Evolutionary conservation across 2,113 vertebrate species (phyloP).

Genomic region (Atractosteus spatula): DNA sequence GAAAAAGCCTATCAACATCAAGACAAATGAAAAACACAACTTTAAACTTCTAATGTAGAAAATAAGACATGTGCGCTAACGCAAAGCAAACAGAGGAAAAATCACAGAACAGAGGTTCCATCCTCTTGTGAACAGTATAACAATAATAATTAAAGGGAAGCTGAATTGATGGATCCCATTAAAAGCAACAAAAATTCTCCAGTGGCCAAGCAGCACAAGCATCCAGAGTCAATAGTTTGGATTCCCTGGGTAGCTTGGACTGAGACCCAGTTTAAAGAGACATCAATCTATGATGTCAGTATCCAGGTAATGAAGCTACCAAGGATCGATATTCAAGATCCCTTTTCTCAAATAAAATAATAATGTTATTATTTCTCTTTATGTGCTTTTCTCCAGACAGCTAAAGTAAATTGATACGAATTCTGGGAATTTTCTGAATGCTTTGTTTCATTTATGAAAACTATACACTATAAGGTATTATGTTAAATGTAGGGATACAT

Average conservation of each 20-base stretch:
- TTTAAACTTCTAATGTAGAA: slow-evolving; percentile 35
- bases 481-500: background rate
- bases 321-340: slow-evolving; percentile 79
- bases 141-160: slow-evolving; percentile 68
- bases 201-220: slow-evolving; percentile 59
- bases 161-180: slow-evolving; percentile 60
- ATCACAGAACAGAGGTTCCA: slow-evolving; percentile 16
- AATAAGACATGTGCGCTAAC: slow-evolving; percentile 26
- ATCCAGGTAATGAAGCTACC: slow-evolving; percentile 81
- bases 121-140: slow-evolving; percentile 50
- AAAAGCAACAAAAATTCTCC: slow-evolving; percentile 63
- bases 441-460: background rate
- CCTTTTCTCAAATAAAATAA: slow-evolving; percentile 65
- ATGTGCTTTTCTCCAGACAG: slow-evolving; percentile 29
- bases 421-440: background rate
- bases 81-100: slow-evolving; percentile 21
- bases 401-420: slow-evolving; percentile 7
- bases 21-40: slow-evolving; percentile 44
- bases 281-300: slow-evolving; percentile 82
- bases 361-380: slow-evolving; percentile 60
- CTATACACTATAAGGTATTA: background rate
- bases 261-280: slow-evolving; percentile 77
- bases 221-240: slow-evolving; percentile 64
- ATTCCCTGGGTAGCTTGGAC: slow-evolving; percentile 75
- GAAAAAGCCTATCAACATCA: slow-evolving; percentile 49